Evolutionary conservation across 2,888 invertebrate species (phyloP).

Genomic region (Ariolimax columbianus): DNA sequence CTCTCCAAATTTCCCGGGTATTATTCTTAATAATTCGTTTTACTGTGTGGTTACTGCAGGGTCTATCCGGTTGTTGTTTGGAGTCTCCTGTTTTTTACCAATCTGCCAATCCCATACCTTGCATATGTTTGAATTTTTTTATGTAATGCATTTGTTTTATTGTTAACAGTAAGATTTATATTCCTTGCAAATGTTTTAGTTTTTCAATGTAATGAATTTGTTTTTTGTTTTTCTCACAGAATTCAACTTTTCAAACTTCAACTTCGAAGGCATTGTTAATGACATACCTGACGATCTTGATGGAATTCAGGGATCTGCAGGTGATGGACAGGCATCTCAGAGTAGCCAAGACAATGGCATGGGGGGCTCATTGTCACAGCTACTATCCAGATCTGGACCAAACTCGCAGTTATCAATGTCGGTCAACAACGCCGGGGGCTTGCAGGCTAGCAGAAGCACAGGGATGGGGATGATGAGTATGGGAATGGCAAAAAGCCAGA

Average conservation of each 20-base stretch:
- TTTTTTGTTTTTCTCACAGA: constrained; percentile 56
- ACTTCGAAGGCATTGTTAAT: constrained; percentile 62
- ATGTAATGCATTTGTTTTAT: too few relatives aligned
- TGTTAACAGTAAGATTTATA: too few relatives aligned
- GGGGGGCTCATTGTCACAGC: constrained; percentile 71
- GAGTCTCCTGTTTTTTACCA: too few relatives aligned
- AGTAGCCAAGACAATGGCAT: constrained; percentile 63
- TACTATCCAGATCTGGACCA: constrained; percentile 66
- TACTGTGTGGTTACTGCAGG: too few relatives aligned
- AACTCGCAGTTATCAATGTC: constrained; percentile 75
- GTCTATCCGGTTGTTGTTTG: too few relatives aligned
- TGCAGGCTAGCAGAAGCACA: constrained; percentile 61
- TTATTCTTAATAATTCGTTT: too few relatives aligned
- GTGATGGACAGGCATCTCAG: constrained; percentile 57
- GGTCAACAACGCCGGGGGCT: constrained; percentile 79
- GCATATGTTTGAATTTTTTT: too few relatives aligned
- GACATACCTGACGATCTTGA: constrained; percentile 76
- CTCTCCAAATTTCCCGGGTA: too few relatives aligned
- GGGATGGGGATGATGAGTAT: constrained; percentile 59
- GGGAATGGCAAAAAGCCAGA: constrained; percentile 69
- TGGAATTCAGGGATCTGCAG: constrained; percentile 66
- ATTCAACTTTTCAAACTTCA: constrained; percentile 60
- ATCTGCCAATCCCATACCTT: too few relatives aligned
- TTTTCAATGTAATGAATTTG: not conserved
- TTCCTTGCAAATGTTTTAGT: too few relatives aligned